Conservation (phyloP, 1,140 invertebrate genomes). For the Phenacoccus solenopsis region DNA sequence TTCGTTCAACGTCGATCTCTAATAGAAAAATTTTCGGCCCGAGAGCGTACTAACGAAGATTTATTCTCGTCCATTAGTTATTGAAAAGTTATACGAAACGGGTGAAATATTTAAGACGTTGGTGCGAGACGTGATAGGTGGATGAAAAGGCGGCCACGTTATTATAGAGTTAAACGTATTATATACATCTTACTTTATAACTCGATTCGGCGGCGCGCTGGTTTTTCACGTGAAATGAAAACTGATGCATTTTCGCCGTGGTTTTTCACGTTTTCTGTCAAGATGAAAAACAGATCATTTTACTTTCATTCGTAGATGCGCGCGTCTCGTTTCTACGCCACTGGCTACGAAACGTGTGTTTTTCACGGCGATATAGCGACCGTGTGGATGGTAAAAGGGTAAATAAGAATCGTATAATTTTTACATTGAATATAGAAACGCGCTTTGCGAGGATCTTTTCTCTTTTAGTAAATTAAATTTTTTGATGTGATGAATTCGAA, state of each 20-base stretch:
- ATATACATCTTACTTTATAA: not conserved
- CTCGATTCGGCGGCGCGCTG: not conserved
- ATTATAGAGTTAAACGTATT: not conserved
- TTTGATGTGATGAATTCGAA: too few relatives aligned
- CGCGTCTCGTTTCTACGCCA: too few relatives aligned
- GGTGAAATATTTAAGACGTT: not conserved
- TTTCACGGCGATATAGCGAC: too few relatives aligned
- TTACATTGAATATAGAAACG: too few relatives aligned
- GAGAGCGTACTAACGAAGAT: not conserved
- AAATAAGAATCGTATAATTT: too few relatives aligned
- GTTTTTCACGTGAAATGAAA: not conserved
- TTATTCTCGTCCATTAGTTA: not conserved
- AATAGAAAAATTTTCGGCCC: not conserved
- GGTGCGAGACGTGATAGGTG: not conserved
- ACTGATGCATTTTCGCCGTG: not conserved
- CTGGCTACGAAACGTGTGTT: too few relatives aligned
- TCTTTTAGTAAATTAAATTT: too few relatives aligned
- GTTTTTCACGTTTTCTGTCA: not conserved
- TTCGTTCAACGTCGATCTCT: not conserved
- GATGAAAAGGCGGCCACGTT: not conserved
- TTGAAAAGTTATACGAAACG: constrained; percentile 1
- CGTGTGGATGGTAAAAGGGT: too few relatives aligned
- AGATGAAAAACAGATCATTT: not conserved
- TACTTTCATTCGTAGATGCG: not conserved
- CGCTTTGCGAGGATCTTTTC: too few relatives aligned